These are phyloP conservation scores for Spinus pinus DNA, from an alignment of 2,797 vertebrate species.

Conservation along the genomic window DNA sequence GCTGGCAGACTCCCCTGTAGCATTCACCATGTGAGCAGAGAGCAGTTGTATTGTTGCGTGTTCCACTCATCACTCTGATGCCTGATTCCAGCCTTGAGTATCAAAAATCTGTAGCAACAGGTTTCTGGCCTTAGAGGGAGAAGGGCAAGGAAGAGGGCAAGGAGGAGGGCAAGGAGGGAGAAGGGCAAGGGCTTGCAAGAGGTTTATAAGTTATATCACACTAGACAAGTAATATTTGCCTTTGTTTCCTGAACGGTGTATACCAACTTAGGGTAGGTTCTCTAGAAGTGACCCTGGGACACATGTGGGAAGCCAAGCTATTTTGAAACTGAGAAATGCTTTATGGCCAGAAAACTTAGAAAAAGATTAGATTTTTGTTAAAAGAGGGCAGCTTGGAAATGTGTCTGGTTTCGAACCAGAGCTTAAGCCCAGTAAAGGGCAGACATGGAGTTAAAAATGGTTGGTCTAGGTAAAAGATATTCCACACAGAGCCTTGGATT, in stretches of 20 bases:
- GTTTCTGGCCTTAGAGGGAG: background rate
- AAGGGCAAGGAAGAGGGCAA: too few relatives aligned
- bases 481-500: background rate
- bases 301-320: background rate
- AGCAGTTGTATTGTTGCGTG: accelerated
- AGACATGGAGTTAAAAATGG: background rate
- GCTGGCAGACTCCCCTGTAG: background rate
- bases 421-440: background rate
- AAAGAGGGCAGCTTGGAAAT: background rate
- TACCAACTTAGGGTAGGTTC: background rate
- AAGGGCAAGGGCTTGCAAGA: background rate
- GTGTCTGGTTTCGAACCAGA: background rate
- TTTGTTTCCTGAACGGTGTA: background rate
- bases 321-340: background rate
- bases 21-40: background rate
- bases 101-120: background rate
- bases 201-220: background rate
- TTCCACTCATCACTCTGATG: background rate
- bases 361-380: background rate
- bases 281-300: background rate
- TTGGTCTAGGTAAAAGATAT: background rate
- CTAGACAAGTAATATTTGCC: background rate
- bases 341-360: background rate
- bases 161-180: background rate
- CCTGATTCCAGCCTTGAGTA: background rate